These are phyloP conservation scores for Platycheirus albimanus DNA, from an alignment of 2,888 invertebrate species.

Conservation along the genomic window DNA sequence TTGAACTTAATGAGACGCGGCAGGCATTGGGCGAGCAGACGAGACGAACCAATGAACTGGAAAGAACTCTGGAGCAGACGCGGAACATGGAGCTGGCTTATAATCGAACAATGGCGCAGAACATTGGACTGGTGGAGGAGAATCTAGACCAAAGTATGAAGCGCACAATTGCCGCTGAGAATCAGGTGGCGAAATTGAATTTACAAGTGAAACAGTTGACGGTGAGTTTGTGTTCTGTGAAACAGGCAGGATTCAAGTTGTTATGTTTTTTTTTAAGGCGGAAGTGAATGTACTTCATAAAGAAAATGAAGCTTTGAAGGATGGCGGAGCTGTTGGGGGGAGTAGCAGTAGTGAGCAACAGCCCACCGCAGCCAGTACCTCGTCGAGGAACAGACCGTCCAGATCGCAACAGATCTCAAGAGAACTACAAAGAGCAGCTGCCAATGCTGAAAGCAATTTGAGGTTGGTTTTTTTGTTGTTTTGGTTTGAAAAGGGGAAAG, in stretches of 20 bases:
- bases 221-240: constrained; percentile 82
- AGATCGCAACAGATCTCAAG: constrained; percentile 84
- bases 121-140: constrained; percentile 85
- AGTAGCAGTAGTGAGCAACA: constrained; percentile 59
- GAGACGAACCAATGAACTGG: constrained; percentile 84
- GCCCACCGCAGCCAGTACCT: constrained; percentile 20
- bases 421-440: constrained; percentile 86
- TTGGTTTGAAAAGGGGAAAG: no score
- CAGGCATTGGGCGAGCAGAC: constrained; percentile 84
- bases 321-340: constrained; percentile 83
- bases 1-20: constrained; percentile 84
- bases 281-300: constrained; percentile 83
- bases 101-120: constrained; percentile 84
- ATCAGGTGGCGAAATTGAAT: constrained; percentile 86
- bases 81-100: constrained; percentile 84
- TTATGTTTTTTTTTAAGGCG: constrained; percentile 79
- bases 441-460: constrained; percentile 86
- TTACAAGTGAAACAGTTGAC: constrained; percentile 88
- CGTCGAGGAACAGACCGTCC: constrained; percentile 80
- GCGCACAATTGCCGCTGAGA: constrained; percentile 86
- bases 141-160: constrained; percentile 85
- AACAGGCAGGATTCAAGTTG: not conserved
- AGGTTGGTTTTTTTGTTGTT: constrained; percentile 82
- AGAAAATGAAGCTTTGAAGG: constrained; percentile 84
- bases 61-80: constrained; percentile 84